Evolutionary conservation across 2,888 invertebrate genomes (phyloP), one percentile per base, ranked within the genome.

Genomic region (Lysandra coridon): DNA sequence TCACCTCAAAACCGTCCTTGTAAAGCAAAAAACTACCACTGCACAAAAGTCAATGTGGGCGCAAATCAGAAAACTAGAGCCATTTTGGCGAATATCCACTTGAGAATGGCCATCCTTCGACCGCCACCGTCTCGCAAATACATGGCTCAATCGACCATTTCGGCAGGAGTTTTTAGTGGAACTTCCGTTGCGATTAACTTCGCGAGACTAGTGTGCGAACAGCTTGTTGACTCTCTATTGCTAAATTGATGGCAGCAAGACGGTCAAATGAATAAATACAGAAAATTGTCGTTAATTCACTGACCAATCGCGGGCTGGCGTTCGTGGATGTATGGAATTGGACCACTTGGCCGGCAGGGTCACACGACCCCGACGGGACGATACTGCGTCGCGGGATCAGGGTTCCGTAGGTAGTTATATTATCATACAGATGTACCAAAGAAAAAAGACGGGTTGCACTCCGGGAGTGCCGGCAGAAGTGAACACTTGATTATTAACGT

Each of bases 291-390:
- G 87, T 90, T 93, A 92, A 94, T 90, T 91, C 87, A 82, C 87
- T 85, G 88, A 84, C 94, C 94, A 94, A 94, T 94, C 80, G 90
- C 87, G 86, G 81, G 83, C 83, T 84, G 82, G 83, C 79, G 79
- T 78, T 57, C 76, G 76, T 88, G 86, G 88, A 87, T 86, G 89
- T 83, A 81, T 85, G 83, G 90, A 93, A 93, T 93, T 94, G 89
- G 91, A 88, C 89, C 92, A 92, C 90, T 93, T 93, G 90, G 85
- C 86, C 84, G 81, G 86, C 90, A 91, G 93, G 94, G 93, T 92
- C 93, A 91, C 84, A 84, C 86, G 87, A 85, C 85, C 86, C 85
- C 81, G 89, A 88, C 89, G 89, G 88, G 88, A 89, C 82, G 83
- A 79, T 81, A 88, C 88, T 88, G 85, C 86, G 81, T 80, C 60